phyloP scores from a whole-genome alignment of 2,113 vertebrate species.

The Turnix velox region DNA sequence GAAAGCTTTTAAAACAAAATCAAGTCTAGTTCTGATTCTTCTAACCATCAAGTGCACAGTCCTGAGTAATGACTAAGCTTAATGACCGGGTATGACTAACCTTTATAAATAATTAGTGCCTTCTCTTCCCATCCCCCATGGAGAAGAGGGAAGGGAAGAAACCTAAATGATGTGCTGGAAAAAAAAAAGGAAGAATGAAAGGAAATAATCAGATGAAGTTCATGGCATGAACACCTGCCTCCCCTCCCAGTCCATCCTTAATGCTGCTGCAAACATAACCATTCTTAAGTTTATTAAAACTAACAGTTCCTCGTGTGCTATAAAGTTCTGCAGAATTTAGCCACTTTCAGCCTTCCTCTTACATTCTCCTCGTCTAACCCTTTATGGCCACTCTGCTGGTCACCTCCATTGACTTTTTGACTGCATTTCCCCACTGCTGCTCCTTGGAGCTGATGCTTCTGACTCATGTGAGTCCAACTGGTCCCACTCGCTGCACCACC shows the following conservation, averaged over 20 bases:
- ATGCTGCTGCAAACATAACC: not conserved
- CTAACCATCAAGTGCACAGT: constrained; percentile 50
- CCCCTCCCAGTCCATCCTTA: not conserved
- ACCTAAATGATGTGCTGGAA: not conserved
- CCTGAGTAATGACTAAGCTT: constrained; percentile 54
- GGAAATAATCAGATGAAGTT: not conserved
- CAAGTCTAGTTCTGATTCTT: constrained; percentile 23
- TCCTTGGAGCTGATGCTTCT: not conserved
- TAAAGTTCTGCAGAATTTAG: not conserved
- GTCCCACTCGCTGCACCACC: not conserved
- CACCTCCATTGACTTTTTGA: not conserved
- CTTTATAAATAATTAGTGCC: constrained; percentile 60
- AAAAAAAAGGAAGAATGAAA: not conserved
- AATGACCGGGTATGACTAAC: constrained; percentile 63
- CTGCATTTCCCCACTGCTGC: not conserved
- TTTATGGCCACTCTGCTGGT: not conserved
- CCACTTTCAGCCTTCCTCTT: not conserved
- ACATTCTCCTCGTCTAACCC: not conserved
- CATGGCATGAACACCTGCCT: not conserved
- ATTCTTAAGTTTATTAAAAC: not conserved
- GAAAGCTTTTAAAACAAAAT: constrained; percentile 3
- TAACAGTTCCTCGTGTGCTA: not conserved
- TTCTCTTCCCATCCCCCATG: not conserved
- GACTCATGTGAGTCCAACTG: not conserved
- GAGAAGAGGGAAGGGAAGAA: not conserved